Evolutionary conservation across 2,888 invertebrate species (phyloP).

Genomic region (Didymodactylos carnosus): DNA sequence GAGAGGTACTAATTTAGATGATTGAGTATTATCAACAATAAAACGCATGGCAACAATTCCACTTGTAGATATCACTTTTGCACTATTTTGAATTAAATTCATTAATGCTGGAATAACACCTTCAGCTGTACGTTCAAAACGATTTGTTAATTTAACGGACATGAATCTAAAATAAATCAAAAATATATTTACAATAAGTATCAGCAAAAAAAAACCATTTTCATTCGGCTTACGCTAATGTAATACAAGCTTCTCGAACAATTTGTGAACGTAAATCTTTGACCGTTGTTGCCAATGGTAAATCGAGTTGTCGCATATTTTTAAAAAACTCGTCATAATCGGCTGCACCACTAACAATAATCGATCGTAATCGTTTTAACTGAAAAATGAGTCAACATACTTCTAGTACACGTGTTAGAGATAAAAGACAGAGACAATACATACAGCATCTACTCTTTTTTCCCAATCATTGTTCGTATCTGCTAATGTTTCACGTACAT

Average conservation of each 20-base stretch:
- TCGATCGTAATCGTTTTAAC: conserved; percentile 63
- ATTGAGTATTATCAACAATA: conserved; percentile 4
- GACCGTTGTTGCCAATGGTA: conserved; percentile 53
- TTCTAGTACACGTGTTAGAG: not conserved
- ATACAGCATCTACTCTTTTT: conserved; percentile 68
- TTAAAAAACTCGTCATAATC: conserved; percentile 8
- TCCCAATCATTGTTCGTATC: conserved; percentile 77
- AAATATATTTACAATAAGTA: not conserved
- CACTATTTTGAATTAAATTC: conserved; percentile 75
- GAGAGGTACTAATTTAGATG: conserved; percentile 2
- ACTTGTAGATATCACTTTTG: conserved; percentile 78
- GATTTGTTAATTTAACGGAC: conserved; percentile 5
- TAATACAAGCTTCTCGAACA: conserved; percentile 82
- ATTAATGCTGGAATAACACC: conserved; percentile 61
- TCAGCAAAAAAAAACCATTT: conserved; percentile 18
- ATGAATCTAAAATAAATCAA: not conserved
- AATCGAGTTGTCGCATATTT: conserved; percentile 42
- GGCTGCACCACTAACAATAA: conserved; percentile 52
- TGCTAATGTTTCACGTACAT: conserved; percentile 51
- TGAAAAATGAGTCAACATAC: conserved; percentile 29
- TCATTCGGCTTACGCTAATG: conserved; percentile 73
- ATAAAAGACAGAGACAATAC: conserved; percentile 26
- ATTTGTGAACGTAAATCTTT: conserved; percentile 52
- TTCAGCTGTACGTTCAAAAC: conserved; percentile 62
- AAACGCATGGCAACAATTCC: conserved; percentile 27